phyloP scores from a whole-genome alignment of 2,113 vertebrate species.

The Canis aureus region DNA sequence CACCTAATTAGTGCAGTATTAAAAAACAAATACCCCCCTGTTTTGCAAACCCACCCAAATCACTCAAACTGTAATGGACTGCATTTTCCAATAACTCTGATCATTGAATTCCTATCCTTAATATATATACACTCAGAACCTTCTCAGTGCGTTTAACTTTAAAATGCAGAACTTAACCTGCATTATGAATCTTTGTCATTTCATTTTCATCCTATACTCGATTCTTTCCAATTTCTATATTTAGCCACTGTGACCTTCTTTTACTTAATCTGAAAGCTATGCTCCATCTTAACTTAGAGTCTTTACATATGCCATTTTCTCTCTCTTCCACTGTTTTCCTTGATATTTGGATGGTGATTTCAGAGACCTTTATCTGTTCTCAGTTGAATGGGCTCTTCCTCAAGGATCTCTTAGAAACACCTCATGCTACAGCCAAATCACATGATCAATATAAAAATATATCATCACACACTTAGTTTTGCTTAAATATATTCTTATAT shows the following conservation, averaged over 20 bases:
- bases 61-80: neutral
- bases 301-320: neutral
- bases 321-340: neutral
- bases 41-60: neutral
- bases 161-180: neutral
- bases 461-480: neutral
- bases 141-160: neutral
- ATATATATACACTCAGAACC: neutral
- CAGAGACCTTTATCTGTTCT: neutral
- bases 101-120: neutral
- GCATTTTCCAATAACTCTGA: neutral
- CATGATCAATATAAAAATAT: neutral
- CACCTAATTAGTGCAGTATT: neutral
- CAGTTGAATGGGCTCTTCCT: neutral
- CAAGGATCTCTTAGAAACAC: neutral
- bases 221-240: neutral
- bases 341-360: neutral
- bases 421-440: neutral
- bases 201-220: neutral
- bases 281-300: neutral
- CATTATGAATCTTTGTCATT: neutral
- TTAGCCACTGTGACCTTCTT: neutral
- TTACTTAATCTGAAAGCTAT: neutral
- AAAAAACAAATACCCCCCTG: neutral
- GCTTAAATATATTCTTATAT: neutral